Evolutionary conservation across 30 jellyfish, hydroid and myxozoan genomes (phyloP).

Genomic region (Turritopsis dohrnii): DNA sequence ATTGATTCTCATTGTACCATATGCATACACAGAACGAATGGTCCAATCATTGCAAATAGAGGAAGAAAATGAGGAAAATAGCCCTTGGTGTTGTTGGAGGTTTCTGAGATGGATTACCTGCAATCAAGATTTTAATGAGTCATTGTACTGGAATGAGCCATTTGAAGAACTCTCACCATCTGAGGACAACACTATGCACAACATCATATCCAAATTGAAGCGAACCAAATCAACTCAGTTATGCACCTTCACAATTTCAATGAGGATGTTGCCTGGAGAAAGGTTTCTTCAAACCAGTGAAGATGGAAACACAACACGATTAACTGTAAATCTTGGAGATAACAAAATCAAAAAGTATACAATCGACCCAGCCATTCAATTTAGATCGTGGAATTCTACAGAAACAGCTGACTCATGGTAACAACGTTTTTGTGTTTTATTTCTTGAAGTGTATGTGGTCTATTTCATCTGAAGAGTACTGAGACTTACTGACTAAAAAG

Average conservation of each 20-base stretch:
- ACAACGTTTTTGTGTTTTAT: no score
- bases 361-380: not conserved
- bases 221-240: not conserved
- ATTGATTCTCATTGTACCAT: not conserved
- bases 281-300: not conserved
- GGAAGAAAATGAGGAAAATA: not conserved
- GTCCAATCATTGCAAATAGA: not conserved
- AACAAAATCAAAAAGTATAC: not conserved
- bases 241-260: not conserved
- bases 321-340: not conserved
- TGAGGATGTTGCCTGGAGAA: not conserved
- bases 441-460: no score
- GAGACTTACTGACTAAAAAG: no score
- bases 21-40: not conserved
- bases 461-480: no score
- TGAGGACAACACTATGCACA: not conserved
- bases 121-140: not conserved
- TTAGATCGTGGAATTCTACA: not conserved
- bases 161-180: not conserved
- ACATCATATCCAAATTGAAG: not conserved
- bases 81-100: not conserved
- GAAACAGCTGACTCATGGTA: not conserved
- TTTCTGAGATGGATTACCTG: not conserved
- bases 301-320: not conserved
- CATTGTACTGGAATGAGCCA: not conserved